A percentile compares a stretch with the other conserved stretches of the same genome.
phyloP scores from a whole-genome alignment of 1,140 invertebrate species.

The Venturia canescens region DNA sequence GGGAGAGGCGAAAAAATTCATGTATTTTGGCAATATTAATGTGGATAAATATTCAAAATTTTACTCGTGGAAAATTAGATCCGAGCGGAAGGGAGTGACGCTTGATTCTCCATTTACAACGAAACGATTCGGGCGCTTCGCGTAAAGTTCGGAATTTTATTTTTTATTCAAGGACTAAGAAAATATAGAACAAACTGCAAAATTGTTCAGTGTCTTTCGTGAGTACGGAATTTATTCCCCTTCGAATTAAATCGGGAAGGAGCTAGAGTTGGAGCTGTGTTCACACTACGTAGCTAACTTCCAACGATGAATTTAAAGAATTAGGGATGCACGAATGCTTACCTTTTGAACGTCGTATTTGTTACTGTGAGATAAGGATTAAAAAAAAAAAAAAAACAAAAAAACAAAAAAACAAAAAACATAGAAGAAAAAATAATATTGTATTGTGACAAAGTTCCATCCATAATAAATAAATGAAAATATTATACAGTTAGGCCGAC shows the following conservation, averaged over 20 bases:
- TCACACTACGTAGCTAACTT: slow-evolving; percentile 58
- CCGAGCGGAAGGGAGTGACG: background rate
- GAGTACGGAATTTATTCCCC: background rate
- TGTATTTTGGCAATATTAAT: slow-evolving; percentile 34
- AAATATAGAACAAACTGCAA: slow-evolving; percentile 14
- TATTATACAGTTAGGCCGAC: slow-evolving; percentile 78
- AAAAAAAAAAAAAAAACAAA: slow-evolving; percentile 59
- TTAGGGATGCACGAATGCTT: background rate
- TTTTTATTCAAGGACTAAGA: slow-evolving; percentile 10
- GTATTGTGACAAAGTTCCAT: slow-evolving; percentile 78
- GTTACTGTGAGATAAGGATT: slow-evolving; percentile 64
- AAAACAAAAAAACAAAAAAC: slow-evolving; percentile 62
- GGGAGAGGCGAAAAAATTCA: background rate
- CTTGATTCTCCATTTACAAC: background rate
- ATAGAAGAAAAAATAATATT: slow-evolving; percentile 69
- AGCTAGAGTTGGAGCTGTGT: slow-evolving; percentile 57
- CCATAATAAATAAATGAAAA: slow-evolving; percentile 77
- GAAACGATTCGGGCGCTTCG: background rate
- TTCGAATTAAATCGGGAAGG: slow-evolving; percentile 16
- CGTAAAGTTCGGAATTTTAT: background rate
- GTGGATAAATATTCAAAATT: slow-evolving; percentile 14
- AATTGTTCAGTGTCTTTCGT: background rate
- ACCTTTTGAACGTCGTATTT: slow-evolving; percentile 59
- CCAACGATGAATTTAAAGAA: slow-evolving; percentile 23
- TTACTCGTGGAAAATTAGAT: background rate